Conservation (phyloP, 1,140 invertebrate species). For the Vollenhovia emeryi region DNA sequence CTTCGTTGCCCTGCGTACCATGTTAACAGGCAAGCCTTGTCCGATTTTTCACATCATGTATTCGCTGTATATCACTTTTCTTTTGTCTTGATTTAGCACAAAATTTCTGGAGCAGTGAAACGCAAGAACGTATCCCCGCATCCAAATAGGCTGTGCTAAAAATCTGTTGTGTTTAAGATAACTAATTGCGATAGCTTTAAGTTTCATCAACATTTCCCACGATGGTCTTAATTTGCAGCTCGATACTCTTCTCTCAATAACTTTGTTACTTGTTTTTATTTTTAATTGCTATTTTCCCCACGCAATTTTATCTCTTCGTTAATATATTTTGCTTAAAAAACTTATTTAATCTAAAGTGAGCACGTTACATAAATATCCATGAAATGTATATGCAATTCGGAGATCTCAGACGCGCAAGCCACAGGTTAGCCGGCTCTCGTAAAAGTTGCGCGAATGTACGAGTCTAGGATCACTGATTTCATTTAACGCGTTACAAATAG, state of each 20-base stretch:
- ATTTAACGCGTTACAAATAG: not conserved
- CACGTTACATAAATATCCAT: not conserved
- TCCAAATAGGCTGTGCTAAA: not conserved
- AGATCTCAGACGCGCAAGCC: not conserved
- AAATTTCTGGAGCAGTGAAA: not conserved
- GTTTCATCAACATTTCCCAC: not conserved
- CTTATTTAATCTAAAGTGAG: not conserved
- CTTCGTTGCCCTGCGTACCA: constrained; percentile 74
- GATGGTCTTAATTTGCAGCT: not conserved
- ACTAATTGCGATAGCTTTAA: not conserved
- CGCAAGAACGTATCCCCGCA: not conserved
- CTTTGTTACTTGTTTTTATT: not conserved
- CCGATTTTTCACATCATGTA: constrained; percentile 51
- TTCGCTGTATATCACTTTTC: not conserved
- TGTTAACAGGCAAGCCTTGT: constrained; percentile 79
- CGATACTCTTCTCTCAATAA: not conserved
- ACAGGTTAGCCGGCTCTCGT: not conserved
- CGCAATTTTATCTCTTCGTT: not conserved
- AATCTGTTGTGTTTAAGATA: not conserved
- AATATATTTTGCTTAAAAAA: not conserved
- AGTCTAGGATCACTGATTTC: not conserved
- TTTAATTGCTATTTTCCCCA: not conserved
- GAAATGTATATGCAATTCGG: not conserved
- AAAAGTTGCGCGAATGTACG: not conserved
- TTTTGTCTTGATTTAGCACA: not conserved